Evolutionary conservation across 2,113 vertebrate species (phyloP).

Genomic region (Tonatia bakeri): DNA sequence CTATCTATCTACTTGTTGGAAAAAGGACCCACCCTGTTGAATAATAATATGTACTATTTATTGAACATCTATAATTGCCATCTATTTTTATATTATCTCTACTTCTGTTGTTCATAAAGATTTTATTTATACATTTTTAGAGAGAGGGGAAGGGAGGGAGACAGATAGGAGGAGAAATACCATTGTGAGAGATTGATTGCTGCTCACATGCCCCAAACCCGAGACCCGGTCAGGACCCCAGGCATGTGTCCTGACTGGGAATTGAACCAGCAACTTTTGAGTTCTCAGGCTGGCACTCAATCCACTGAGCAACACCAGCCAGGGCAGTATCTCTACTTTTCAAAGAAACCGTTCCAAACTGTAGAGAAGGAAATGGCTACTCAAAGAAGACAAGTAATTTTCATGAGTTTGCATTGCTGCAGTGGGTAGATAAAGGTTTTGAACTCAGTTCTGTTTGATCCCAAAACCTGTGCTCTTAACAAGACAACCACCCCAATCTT

Average conservation of each 20-base stretch:
- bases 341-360: not conserved
- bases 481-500: not conserved
- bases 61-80: not conserved
- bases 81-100: not conserved
- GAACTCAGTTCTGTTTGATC: not conserved
- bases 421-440: not conserved
- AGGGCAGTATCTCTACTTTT: not conserved
- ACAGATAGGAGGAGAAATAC: too few relatives aligned
- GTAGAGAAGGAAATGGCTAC: not conserved
- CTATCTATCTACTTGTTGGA: not conserved
- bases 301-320: too few relatives aligned
- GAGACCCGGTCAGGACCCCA: too few relatives aligned
- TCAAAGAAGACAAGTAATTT: not conserved
- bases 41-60: not conserved
- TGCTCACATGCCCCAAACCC: too few relatives aligned
- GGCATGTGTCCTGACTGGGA: too few relatives aligned
- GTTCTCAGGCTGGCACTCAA: too few relatives aligned
- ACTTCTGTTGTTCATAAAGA: too few relatives aligned
- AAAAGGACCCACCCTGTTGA: not conserved
- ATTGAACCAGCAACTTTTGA: too few relatives aligned
- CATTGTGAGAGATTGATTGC: too few relatives aligned
- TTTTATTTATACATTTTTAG: too few relatives aligned
- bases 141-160: too few relatives aligned
- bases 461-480: not conserved
- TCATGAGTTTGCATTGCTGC: not conserved